These are phyloP conservation scores for Etheostoma spectabile DNA, from an alignment of 2,113 vertebrate genomes.

Conservation along the genomic window DNA sequence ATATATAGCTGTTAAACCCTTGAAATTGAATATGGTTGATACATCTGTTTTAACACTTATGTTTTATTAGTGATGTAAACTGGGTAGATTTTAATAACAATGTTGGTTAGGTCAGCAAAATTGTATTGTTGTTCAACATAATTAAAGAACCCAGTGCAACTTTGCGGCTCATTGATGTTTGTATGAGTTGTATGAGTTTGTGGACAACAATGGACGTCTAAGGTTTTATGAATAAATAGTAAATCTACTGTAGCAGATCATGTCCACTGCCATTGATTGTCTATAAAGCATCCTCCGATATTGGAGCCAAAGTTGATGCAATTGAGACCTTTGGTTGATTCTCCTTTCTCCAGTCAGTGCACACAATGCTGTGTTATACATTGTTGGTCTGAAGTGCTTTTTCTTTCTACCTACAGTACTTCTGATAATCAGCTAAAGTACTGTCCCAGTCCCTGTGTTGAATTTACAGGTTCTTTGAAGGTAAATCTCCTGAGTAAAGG, in stretches of 20 bases:
- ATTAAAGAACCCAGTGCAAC: neutral
- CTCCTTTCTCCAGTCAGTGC: neutral
- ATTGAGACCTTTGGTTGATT: neutral
- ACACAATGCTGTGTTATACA: neutral
- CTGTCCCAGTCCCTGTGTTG: neutral
- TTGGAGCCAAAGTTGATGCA: slow-evolving; percentile 3
- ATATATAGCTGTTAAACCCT: neutral
- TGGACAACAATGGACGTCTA: neutral
- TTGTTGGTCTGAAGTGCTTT: slow-evolving; percentile 14
- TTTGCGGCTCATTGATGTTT: neutral
- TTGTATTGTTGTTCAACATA: neutral
- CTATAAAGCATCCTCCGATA: neutral
- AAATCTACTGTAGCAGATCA: slow-evolving; percentile 1
- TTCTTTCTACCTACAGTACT: slow-evolving; percentile 7
- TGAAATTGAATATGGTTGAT: neutral
- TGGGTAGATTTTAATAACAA: neutral
- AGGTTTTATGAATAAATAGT: slow-evolving; percentile 1
- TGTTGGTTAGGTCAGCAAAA: neutral
- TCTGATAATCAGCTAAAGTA: slow-evolving; percentile 1
- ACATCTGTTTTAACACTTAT: neutral
- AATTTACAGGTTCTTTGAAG: slow-evolving; percentile 25
- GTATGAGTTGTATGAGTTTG: neutral
- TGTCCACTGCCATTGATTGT: neutral
- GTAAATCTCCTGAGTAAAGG: slow-evolving; percentile 23
- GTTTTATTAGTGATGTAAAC: neutral